phyloP scores from a whole-genome alignment of 2,888 invertebrate genomes.

The Brenthis ino region DNA sequence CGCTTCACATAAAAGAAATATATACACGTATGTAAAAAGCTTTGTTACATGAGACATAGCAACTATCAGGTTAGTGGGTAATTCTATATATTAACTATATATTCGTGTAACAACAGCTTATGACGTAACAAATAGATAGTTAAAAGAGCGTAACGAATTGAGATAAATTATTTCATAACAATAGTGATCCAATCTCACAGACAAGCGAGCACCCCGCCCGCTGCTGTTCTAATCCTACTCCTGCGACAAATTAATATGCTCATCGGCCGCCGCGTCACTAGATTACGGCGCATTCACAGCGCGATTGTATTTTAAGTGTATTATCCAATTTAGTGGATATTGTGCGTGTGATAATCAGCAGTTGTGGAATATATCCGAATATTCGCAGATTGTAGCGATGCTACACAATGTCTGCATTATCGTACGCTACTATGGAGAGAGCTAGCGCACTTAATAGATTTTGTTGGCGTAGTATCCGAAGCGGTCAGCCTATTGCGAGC shows the following conservation, averaged over 20 bases:
- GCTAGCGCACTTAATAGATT: conserved; percentile 79
- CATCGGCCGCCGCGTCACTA: conserved; percentile 79
- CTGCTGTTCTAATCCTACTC: conserved; percentile 71
- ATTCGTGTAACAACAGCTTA: no score
- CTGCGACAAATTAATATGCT: conserved; percentile 81
- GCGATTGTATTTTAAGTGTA: conserved; percentile 85
- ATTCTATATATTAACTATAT: no score
- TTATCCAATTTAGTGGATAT: conserved; percentile 85
- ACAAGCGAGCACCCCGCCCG: conserved; percentile 47
- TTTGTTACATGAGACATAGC: not conserved
- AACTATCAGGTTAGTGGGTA: no score
- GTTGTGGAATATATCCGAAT: conserved; percentile 64
- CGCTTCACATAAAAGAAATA: conserved; percentile 18
- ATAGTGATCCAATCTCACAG: conserved; percentile 41
- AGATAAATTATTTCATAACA: not conserved
- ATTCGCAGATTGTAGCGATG: conserved; percentile 60
- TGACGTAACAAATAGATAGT: no score
- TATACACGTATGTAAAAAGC: conserved; percentile 57
- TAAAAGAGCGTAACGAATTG: not conserved
- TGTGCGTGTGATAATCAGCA: conserved; percentile 81
- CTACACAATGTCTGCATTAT: conserved; percentile 71
- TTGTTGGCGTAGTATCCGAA: conserved; percentile 67
- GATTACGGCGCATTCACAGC: conserved; percentile 79
- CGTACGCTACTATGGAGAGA: conserved; percentile 66
- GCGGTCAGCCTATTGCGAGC: conserved; percentile 72